These are phyloP conservation scores for Calameuta filiformis DNA, from an alignment of 2,888 invertebrate species.

Conservation along the genomic window DNA sequence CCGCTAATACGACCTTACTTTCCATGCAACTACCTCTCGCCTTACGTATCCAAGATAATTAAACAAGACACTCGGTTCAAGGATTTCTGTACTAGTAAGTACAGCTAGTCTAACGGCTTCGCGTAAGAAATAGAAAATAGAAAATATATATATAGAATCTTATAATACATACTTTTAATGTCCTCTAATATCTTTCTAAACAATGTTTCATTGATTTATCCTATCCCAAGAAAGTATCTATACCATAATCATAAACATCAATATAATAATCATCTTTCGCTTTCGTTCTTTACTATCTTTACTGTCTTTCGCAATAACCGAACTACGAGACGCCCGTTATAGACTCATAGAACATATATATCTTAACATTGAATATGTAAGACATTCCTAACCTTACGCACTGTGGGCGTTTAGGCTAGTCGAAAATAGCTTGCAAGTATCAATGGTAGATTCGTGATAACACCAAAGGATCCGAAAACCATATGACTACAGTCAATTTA, in stretches of 20 bases:
- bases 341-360: background rate
- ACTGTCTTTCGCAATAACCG: background rate
- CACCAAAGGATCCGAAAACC: background rate
- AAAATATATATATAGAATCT: background rate
- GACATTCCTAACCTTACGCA: conserved; percentile 1
- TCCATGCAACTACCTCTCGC: background rate
- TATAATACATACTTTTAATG: background rate
- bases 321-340: background rate
- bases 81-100: background rate
- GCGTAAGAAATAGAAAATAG: background rate
- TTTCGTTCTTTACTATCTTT: background rate
- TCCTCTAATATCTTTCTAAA: background rate
- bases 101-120: background rate
- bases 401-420: background rate
- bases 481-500: background rate
- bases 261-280: background rate
- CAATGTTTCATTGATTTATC: background rate
- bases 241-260: background rate
- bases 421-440: background rate
- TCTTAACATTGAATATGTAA: background rate
- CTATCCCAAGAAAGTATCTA: background rate
- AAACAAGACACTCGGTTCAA: background rate
- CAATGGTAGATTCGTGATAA: background rate
- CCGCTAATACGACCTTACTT: background rate
- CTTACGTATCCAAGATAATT: background rate